Percentiles rank a stretch among this genome's conserved stretches.
These are phyloP conservation scores for Sparidentex hasta DNA, from an alignment of 2,797 vertebrate genomes.

Conservation along the genomic window DNA sequence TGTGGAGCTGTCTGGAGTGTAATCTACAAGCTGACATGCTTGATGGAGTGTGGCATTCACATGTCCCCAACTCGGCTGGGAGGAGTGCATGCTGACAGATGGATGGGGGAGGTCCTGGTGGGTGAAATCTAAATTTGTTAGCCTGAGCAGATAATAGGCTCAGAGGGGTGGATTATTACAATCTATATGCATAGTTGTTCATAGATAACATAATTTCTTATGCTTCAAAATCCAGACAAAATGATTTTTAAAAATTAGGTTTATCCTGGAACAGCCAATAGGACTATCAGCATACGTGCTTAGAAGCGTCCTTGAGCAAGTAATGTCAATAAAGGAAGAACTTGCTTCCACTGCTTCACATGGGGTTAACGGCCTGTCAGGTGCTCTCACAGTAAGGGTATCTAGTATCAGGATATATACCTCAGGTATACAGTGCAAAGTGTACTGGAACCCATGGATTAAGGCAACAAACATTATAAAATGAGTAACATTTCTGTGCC, in stretches of 20 bases:
- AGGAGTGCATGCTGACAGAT: constrained; percentile 75
- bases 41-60: constrained; percentile 81
- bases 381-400: too few species aligned
- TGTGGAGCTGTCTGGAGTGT: constrained; percentile 67
- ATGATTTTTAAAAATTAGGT: not conserved
- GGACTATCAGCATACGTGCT: not conserved
- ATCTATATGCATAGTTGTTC: constrained; percentile 36
- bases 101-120: constrained; percentile 79
- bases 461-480: too few species aligned
- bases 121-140: constrained; percentile 79
- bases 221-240: not conserved
- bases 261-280: not conserved
- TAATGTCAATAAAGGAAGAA: not conserved
- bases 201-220: constrained; percentile 3
- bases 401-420: too few species aligned
- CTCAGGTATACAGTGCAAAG: too few species aligned
- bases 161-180: constrained; percentile 59
- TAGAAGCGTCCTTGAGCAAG: constrained; percentile 2
- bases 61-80: constrained; percentile 69
- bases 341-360: too few species aligned
- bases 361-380: too few species aligned
- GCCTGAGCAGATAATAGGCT: constrained; percentile 70
- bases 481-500: too few species aligned
- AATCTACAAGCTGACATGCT: constrained; percentile 77
- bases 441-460: too few species aligned